A percentile compares a stretch with the other conserved stretches of the same genome.
phyloP scores from a whole-genome alignment of 2,888 invertebrate genomes.

The Hirtodrosophila trivittata region DNA sequence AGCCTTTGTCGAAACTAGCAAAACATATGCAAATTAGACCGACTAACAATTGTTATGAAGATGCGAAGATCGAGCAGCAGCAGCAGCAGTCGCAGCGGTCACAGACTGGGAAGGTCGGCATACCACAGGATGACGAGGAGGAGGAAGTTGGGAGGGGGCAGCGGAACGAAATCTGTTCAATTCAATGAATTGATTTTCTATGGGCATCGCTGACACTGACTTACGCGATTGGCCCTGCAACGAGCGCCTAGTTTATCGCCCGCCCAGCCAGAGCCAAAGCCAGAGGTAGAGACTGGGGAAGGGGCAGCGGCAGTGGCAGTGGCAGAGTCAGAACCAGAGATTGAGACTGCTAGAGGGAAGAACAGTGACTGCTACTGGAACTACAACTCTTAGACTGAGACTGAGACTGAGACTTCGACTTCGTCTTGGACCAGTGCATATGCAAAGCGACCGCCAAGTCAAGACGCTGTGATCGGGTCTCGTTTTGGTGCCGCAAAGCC shows the following conservation, averaged over 20 bases:
- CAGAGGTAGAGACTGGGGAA: slow-evolving; percentile 7
- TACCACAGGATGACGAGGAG: background rate
- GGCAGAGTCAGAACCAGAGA: slow-evolving; percentile 7
- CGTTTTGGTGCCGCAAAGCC: slow-evolving; percentile 80
- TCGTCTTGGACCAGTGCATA: slow-evolving; percentile 33
- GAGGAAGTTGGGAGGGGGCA: background rate
- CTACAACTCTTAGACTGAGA: slow-evolving; percentile 11
- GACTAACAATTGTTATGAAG: slow-evolving; percentile 51
- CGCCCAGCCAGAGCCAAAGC: slow-evolving; percentile 40
- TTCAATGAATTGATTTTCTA: slow-evolving; percentile 73
- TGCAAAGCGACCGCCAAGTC: slow-evolving; percentile 78
- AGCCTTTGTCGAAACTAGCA: slow-evolving; percentile 77
- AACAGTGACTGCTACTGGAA: slow-evolving; percentile 13
- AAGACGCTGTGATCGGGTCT: slow-evolving; percentile 72
- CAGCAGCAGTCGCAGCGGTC: background rate
- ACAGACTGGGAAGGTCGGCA: background rate
- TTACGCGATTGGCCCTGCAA: slow-evolving; percentile 62
- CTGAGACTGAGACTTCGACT: background rate
- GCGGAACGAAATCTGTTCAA: slow-evolving; percentile 69
- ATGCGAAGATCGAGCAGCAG: slow-evolving; percentile 6
- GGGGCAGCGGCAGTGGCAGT: background rate
- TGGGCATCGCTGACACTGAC: slow-evolving; percentile 69
- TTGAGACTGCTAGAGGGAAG: background rate
- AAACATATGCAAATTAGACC: slow-evolving; percentile 76
- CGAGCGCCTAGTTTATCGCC: slow-evolving; percentile 59